Evolutionary conservation across 1,140 invertebrate species (phyloP), one percentile per base, ranked within the genome.

Genomic region (Lucilia sericata): DNA sequence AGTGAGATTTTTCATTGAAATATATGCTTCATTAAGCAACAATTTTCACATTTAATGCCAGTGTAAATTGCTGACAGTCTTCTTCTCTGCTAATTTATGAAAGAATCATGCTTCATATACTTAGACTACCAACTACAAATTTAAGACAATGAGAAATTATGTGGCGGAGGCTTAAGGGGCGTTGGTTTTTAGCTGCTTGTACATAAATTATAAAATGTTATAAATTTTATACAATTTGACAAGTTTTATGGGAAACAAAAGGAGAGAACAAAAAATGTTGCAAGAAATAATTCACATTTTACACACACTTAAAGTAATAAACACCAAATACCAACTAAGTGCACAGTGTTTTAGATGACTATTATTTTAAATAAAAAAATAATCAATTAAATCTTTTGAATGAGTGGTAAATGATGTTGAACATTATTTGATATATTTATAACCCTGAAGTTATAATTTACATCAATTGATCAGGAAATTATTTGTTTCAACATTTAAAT

Each of bases 1-100:
- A 70, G 65, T 70, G 19, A 7, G 65, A 70, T 70, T 70, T 30
- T 60, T 70, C 65, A 70, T 21, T 19, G 19, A 70, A 70, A 70
- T 70, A 21, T 70, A n/a, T 70, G 65, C 65, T 70, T 70, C 65
- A 70, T 70, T 70, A 70, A 70, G 65, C 65, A 70, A 70, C 65
- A 70, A 70, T 70, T 70, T 70, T 70, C 65, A 19, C 65, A 70
- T 70, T 21, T 70, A 70, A 70, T 21, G 19, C 21, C n/a, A 25
- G 65, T n/a, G 19, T 70, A 70, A 70, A 70, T 70, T 70, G 65
- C 65, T 70, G 65, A 70, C 65, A 70, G n/a, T 5, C 55, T 70
- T 70, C 65, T 21, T 19, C n/a, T 70, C 19, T 19, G 65, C 65
- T 70, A 70, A 70, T 70, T 70, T 70, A 70, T 70, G 65, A 60